These are phyloP conservation scores for Cactoblastis cactorum DNA, from an alignment of 2,888 invertebrate species.

Conservation along the genomic window DNA sequence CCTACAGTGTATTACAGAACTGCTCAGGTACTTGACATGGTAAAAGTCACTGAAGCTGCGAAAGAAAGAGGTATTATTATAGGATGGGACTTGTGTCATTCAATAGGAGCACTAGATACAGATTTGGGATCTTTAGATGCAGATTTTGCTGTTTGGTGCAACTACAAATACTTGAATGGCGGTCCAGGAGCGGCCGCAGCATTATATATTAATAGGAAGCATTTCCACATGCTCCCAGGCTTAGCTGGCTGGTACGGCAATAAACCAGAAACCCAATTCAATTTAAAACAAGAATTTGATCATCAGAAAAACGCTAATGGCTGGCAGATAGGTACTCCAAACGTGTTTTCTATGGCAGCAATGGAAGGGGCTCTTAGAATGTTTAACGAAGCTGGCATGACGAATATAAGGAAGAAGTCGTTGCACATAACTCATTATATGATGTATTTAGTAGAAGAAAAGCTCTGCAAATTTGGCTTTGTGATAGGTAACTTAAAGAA, in stretches of 20 bases:
- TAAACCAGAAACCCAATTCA: constrained; percentile 51
- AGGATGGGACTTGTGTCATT: constrained; percentile 66
- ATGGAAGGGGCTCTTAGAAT: constrained; percentile 58
- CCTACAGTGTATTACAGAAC: constrained; percentile 57
- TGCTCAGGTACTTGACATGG: constrained; percentile 60
- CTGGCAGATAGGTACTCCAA: constrained; percentile 60
- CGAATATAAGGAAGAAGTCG: constrained; percentile 56
- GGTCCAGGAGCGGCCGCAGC: constrained; percentile 57
- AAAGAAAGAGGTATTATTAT: constrained; percentile 48
- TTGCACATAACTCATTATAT: constrained; percentile 59
- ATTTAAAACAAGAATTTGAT: constrained; percentile 54
- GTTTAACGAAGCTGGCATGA: constrained; percentile 50
- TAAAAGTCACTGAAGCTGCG: constrained; percentile 48
- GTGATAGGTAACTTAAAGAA: constrained; percentile 50
- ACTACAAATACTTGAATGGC: constrained; percentile 65
- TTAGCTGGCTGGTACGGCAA: constrained; percentile 63
- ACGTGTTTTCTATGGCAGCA: constrained; percentile 53
- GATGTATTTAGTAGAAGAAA: constrained; percentile 55
- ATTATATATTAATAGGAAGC: constrained; percentile 56
- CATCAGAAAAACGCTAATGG: constrained; percentile 56
- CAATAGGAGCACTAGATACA: constrained; percentile 52
- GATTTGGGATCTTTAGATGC: constrained; percentile 52
- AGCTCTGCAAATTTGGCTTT: constrained; percentile 46
- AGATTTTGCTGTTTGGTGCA: constrained; percentile 69
- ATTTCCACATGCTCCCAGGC: constrained; percentile 52